A percentile compares a stretch with the other conserved stretches of the same genome.
Conservation (phyloP, 2,888 invertebrate species). For the Synanthedon andrenaeformis region DNA sequence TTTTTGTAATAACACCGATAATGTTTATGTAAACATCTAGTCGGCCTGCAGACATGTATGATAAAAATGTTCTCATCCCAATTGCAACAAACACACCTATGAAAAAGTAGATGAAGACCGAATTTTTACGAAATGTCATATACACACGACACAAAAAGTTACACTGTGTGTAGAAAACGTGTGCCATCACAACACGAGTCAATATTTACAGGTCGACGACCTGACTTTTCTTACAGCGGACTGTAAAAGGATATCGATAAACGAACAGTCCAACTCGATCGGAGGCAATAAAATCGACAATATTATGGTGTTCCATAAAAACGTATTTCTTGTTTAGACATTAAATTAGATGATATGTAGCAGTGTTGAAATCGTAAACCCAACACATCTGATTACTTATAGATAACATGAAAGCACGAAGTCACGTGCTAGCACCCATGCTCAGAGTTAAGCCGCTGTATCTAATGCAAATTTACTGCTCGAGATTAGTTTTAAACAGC, state of each 20-base stretch:
- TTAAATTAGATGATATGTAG: neutral
- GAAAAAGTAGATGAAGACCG: no score
- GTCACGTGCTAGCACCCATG: constrained; percentile 44
- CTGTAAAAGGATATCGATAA: neutral
- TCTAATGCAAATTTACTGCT: constrained; percentile 54
- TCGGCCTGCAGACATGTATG: no score
- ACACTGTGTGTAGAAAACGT: constrained; percentile 35
- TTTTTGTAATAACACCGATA: no score
- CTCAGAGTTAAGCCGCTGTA: constrained; percentile 42
- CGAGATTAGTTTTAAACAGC: constrained; percentile 39
- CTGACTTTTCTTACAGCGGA: constrained; percentile 21
- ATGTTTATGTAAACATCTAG: no score
- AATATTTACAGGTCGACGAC: constrained; percentile 59
- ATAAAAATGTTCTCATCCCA: no score
- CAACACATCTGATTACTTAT: constrained; percentile 31
- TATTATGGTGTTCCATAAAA: neutral
- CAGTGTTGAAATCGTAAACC: constrained; percentile 18
- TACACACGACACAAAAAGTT: neutral
- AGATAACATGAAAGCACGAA: constrained; percentile 42
- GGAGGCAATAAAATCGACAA: neutral
- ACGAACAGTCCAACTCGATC: neutral
- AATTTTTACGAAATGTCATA: neutral
- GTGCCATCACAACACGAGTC: constrained; percentile 46
- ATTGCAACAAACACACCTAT: no score
- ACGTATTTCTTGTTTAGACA: neutral